Conservation (phyloP, 2,797 vertebrate species). For the Pterois miles region DNA sequence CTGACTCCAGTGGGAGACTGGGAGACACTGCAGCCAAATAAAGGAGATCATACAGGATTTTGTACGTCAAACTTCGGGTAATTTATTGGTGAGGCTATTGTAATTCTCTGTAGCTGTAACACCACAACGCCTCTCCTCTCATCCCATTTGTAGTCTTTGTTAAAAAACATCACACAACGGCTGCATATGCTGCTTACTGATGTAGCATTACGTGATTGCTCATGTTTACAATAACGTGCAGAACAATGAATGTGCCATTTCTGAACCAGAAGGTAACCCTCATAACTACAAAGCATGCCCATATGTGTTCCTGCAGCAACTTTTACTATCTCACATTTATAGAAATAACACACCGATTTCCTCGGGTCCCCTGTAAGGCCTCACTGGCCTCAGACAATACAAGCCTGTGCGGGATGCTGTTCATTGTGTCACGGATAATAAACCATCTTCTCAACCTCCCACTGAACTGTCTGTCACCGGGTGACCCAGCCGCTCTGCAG, state of each 20-base stretch:
- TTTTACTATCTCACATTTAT: conserved; percentile 11
- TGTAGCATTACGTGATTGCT: background rate
- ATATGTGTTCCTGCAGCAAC: background rate
- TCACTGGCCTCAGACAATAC: conserved; percentile 34
- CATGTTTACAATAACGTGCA: too few relatives aligned
- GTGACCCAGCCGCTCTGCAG: background rate
- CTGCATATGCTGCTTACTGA: background rate
- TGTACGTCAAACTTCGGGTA: background rate
- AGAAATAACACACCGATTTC: conserved; percentile 12
- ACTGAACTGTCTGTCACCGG: conserved; percentile 4
- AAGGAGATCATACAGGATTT: background rate
- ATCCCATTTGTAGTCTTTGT: background rate
- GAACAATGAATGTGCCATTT: background rate
- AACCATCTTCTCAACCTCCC: conserved; percentile 34
- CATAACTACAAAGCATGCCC: background rate
- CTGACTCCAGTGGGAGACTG: background rate
- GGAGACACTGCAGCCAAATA: background rate
- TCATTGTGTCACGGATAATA: conserved; percentile 31
- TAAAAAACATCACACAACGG: background rate
- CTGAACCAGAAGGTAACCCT: background rate
- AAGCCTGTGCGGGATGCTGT: background rate
- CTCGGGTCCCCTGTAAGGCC: conserved; percentile 2
- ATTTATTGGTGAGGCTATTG: background rate
- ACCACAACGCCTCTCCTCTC: background rate
- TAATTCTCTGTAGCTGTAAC: background rate